Base-by-base conservation (phyloP, 1,140 invertebrate genomes). In the Mizuhopecten yessoensis region DNA sequence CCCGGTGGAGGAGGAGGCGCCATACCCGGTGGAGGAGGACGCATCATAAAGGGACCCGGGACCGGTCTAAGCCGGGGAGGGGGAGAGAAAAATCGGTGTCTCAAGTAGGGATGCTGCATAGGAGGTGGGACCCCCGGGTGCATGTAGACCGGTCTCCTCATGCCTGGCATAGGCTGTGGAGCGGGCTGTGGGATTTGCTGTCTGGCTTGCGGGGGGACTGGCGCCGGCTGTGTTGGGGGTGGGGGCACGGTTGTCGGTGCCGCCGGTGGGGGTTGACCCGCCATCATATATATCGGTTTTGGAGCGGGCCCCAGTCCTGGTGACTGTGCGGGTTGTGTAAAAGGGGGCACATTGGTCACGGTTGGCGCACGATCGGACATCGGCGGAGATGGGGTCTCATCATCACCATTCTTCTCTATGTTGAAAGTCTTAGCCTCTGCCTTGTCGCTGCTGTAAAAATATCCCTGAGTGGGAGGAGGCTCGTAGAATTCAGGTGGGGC, bases 401-500 rank as follows among this genome's bases (percentile, higher is more conserved):
- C 33, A 33, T 91, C 92, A 0, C 15, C 89, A 34, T 92, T 34
- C 88, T 92, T 93, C 88, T 94, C 93, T 10, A 95, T 91, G 42
- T 94, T 93, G 88, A 94, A 96, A 34, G 92, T 95, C 88, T 94
- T 96, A 29, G 95, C 94, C 75, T 94, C 93, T 0, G 94, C 88
- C 11, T 93, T 92, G 33, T 90, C 91, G 10, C 93, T 94, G 75
- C 93, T 93, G 93, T 96, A 96, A 93, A 96, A 96, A 86, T 95
- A 96, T n/a, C 95, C 95, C 20, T 94, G 93, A 23, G 92, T 49
- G 0, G 95, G 95, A 3, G 94, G 94, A 2, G 94, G 88, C 11
- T 94, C 95, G 86, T 92, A 95, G 88, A 95, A 96, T 57, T 95
- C 95, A 0, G 94, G 94, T 0, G 95, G 93, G 23, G 93, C 94